phyloP scores from a whole-genome alignment of 2,888 invertebrate species.

The Galerucella calmariensis region DNA sequence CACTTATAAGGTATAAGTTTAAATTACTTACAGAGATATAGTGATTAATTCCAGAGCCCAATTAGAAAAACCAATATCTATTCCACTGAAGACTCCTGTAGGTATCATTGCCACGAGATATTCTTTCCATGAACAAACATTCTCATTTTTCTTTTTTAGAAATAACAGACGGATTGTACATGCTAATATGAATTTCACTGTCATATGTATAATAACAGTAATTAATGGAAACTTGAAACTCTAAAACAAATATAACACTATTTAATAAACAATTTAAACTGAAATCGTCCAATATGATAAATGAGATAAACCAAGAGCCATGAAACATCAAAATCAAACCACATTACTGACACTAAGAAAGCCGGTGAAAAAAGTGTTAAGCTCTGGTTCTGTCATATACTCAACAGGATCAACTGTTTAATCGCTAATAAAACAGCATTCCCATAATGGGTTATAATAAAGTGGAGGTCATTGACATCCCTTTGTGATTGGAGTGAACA shows the following conservation, averaged over 20 bases:
- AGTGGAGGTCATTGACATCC: no score
- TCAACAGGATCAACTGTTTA: no score
- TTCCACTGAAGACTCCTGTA: constrained; percentile 91
- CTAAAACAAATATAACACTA: constrained; percentile 66
- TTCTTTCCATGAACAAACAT: constrained; percentile 78
- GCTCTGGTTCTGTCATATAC: no score
- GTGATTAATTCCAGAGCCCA: constrained; percentile 97
- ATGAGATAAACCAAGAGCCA: no score
- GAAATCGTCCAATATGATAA: no score
- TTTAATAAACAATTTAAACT: not conserved
- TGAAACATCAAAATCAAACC: no score
- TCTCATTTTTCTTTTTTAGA: constrained; percentile 70
- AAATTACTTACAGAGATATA: constrained; percentile 80
- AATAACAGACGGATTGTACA: constrained; percentile 74
- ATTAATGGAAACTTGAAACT: constrained; percentile 88
- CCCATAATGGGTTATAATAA: no score
- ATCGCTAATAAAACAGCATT: no score
- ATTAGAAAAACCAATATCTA: constrained; percentile 97
- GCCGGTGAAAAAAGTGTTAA: no score
- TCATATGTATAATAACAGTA: constrained; percentile 89
- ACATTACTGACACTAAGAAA: no score
- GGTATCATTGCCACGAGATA: constrained; percentile 84
- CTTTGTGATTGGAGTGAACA: no score
- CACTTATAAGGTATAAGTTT: not conserved
- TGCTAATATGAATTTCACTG: constrained; percentile 88